These are phyloP conservation scores for Glaucidium brasilianum DNA, from an alignment of 2,113 vertebrate genomes.

Conservation along the genomic window DNA sequence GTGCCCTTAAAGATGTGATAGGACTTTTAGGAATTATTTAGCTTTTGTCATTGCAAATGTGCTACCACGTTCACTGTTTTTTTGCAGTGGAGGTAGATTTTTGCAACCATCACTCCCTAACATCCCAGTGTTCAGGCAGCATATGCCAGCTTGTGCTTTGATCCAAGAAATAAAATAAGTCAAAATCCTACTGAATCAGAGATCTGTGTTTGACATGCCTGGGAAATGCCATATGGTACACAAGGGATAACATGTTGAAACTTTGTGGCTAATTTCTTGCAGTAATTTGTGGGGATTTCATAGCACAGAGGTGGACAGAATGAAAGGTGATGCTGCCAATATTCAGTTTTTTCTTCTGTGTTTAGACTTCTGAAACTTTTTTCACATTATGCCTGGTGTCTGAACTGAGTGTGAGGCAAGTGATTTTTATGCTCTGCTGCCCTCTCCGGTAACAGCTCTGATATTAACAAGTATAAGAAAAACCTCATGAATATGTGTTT, in stretches of 20 bases:
- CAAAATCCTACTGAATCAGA: not conserved
- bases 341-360: not conserved
- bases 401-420: not conserved
- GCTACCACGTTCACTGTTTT: not conserved
- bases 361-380: not conserved
- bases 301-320: not conserved
- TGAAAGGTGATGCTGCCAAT: not conserved
- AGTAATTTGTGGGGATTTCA: not conserved
- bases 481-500: not conserved
- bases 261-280: not conserved
- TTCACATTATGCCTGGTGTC: not conserved
- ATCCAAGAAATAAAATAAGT: not conserved
- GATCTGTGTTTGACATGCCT: not conserved
- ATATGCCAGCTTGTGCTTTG: not conserved
- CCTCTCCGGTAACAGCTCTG: not conserved
- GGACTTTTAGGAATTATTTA: not conserved
- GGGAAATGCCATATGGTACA: not conserved
- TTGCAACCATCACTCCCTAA: not conserved
- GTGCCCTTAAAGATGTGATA: not conserved
- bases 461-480: not conserved
- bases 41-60: not conserved
- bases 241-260: not conserved
- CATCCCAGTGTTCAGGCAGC: not conserved
- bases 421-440: not conserved
- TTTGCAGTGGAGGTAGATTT: not conserved